Evolutionary conservation across 2,113 vertebrate species (phyloP), one percentile per base, ranked within the genome.

Genomic region (Corythornis vintsioides): DNA sequence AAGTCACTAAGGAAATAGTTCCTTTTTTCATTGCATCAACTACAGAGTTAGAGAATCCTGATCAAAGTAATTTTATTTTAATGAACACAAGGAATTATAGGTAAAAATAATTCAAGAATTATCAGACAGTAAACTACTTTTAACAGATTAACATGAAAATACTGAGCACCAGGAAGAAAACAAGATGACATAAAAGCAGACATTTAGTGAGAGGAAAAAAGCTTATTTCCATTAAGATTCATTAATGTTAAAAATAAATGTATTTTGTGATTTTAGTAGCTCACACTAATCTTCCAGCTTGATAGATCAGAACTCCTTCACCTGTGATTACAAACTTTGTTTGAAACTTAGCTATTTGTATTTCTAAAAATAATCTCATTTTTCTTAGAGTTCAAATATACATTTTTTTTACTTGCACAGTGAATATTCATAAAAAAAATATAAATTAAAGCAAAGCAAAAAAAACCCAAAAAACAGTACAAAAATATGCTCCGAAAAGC

Each of bases 311-410:
- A 88, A 74, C 22, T 76, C 9, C 29, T 86, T 66, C 92, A 75
- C 65, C 90, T 83, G 70, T 65, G 80, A 90, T 18, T 57, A 29
- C 28, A 94, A 94, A 45, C 69, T 92, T 82, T 71, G 72, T 89
- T 88, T 94, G 86, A 95, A 94, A 92, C 38, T 38, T 60, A 64
- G 43, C 28, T 91, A 56, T 81, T 83, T 88, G 38, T 84, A 61
- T 86, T 88, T 96, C 86, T 74, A 0, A 74, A 93, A 90, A 90
- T 83, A 90, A 93, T 86, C 83, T 35, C 8, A 90, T 38, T 75
- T 83, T 88, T 90, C 61, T 71, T 74, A 40, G 35, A 83, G 45
- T 77, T 83, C 69, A 86, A 91, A 83, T 10, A 10, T 56, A 72
- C 80, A 57, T 88, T 94, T 94, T 86, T 55, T 71, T 74, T 93